These are phyloP conservation scores for Melikaiella ostensackeni DNA, from an alignment of 2,888 invertebrate species.

Conservation along the genomic window DNA sequence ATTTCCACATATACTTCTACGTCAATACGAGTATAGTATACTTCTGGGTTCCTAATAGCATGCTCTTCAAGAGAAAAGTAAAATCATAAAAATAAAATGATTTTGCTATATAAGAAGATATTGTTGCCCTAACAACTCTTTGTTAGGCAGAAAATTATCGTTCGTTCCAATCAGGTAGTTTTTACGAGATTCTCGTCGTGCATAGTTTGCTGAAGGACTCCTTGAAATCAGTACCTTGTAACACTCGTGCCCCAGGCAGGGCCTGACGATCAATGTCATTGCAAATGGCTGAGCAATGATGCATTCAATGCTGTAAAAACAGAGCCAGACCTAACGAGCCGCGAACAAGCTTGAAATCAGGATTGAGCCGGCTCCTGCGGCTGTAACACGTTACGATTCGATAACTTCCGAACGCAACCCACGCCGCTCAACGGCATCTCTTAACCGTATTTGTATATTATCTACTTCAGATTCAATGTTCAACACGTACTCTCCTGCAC, in stretches of 20 bases:
- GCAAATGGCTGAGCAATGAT: conserved; percentile 60
- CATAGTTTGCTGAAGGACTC: conserved; percentile 18
- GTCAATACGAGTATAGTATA: no score
- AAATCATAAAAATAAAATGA: no score
- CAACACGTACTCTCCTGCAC: background rate
- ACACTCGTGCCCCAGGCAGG: conserved; percentile 44
- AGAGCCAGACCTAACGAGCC: conserved; percentile 62
- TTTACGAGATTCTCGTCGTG: conserved; percentile 3
- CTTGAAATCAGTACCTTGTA: conserved; percentile 17
- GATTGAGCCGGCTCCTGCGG: conserved; percentile 56
- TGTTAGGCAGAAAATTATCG: background rate
- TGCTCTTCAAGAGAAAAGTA: no score
- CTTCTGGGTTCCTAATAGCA: no score
- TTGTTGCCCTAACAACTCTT: background rate
- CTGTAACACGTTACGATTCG: conserved; percentile 58
- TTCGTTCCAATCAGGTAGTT: background rate
- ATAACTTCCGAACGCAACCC: conserved; percentile 59
- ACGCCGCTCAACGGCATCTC: conserved; percentile 50
- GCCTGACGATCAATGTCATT: conserved; percentile 57
- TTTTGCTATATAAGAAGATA: no score
- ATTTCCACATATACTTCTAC: no score
- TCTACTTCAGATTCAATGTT: conserved; percentile 12
- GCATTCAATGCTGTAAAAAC: conserved; percentile 65
- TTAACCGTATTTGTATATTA: conserved; percentile 50
- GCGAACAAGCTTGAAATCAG: conserved; percentile 64